A percentile compares a stretch with the other conserved stretches of the same genome.
These are phyloP conservation scores for Osmerus mordax DNA, from an alignment of 2,113 vertebrate species.

Conservation along the genomic window DNA sequence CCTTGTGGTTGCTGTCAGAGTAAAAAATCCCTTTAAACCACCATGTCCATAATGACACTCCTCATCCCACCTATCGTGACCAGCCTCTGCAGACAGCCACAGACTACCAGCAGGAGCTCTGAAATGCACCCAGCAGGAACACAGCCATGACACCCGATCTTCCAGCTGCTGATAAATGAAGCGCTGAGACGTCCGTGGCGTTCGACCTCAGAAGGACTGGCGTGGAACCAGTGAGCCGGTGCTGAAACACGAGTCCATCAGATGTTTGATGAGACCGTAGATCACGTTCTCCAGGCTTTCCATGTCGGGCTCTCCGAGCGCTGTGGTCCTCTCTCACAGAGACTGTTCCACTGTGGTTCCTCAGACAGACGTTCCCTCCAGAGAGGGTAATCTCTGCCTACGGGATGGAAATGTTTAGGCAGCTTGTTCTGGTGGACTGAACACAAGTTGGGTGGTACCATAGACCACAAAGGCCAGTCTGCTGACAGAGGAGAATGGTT, in stretches of 20 bases:
- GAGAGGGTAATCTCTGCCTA: constrained; percentile 46
- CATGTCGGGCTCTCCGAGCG: constrained; percentile 16
- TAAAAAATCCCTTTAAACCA: too few species aligned
- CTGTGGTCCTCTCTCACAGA: constrained; percentile 56
- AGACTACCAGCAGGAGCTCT: not conserved
- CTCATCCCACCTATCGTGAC: too few species aligned
- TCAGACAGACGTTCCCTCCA: constrained; percentile 54
- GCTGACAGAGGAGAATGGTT: too few species aligned
- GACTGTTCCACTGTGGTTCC: constrained; percentile 65
- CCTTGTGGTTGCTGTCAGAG: too few species aligned
- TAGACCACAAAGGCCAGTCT: too few species aligned
- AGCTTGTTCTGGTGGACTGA: not conserved
- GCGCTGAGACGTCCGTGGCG: not conserved
- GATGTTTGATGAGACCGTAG: not conserved
- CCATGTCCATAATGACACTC: too few species aligned
- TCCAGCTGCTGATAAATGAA: constrained; percentile 8
- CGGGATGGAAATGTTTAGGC: not conserved
- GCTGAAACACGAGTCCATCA: too few species aligned
- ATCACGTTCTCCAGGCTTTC: constrained; percentile 40
- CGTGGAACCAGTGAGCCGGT: not conserved
- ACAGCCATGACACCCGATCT: not conserved
- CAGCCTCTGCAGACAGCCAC: not conserved
- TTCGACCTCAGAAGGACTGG: not conserved
- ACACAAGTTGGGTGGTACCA: not conserved
- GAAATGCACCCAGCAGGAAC: constrained; percentile 9